phyloP scores from a whole-genome alignment of 2,113 vertebrate genomes.

The Alethe castanea region DNA sequence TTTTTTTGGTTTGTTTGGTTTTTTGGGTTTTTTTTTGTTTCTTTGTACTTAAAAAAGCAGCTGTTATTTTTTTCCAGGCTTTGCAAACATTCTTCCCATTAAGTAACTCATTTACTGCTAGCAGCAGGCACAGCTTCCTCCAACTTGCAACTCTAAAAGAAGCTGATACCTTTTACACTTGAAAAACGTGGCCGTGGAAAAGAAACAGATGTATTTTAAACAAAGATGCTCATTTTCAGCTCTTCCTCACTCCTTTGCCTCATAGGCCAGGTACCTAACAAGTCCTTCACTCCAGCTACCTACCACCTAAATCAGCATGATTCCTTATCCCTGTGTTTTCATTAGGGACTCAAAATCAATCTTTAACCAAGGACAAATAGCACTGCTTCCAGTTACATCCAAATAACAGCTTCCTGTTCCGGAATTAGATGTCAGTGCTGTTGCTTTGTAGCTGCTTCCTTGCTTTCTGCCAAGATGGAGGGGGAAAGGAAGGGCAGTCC shows the following conservation, averaged over 20 bases:
- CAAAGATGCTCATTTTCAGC: not conserved
- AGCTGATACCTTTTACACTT: not conserved
- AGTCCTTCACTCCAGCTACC: not conserved
- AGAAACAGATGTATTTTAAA: constrained; percentile 24
- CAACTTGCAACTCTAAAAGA: not conserved
- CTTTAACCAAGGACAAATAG: constrained; percentile 16
- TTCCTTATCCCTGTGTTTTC: not conserved
- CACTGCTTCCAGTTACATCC: not conserved
- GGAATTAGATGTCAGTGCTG: not conserved
- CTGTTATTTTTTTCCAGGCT: constrained; percentile 49
- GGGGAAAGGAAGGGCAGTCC: not conserved
- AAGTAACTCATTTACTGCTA: constrained; percentile 53
- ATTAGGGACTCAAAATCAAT: not conserved
- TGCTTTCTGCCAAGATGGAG: not conserved
- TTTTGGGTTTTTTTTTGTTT: not conserved
- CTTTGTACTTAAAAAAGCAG: constrained; percentile 19
- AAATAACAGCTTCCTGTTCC: not conserved
- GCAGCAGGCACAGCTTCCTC: constrained; percentile 27
- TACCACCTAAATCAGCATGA: not conserved
- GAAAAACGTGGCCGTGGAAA: not conserved
- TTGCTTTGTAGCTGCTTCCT: not conserved
- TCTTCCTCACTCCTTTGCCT: not conserved
- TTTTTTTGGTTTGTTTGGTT: not conserved
- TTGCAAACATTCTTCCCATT: constrained; percentile 29
- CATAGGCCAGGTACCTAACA: not conserved